Evolutionary conservation across 2,797 vertebrate genomes (phyloP).

Genomic region (Cephalopachus bancanus): DNA sequence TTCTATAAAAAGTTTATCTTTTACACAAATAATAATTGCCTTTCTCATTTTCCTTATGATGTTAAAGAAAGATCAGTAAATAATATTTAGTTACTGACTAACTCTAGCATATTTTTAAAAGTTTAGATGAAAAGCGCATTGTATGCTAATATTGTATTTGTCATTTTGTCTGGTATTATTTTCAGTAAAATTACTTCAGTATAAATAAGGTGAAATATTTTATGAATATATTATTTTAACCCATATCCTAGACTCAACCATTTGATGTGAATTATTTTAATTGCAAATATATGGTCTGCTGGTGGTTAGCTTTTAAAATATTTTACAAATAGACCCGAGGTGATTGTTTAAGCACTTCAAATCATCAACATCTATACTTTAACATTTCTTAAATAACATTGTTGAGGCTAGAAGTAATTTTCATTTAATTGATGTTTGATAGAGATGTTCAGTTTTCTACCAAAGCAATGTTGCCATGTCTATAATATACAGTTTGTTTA

Average conservation of each 20-base stretch:
- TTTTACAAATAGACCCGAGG: neutral
- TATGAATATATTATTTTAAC: neutral
- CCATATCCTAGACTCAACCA: neutral
- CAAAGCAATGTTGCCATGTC: neutral
- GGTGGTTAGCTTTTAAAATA: neutral
- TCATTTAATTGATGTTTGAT: neutral
- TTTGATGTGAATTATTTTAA: neutral
- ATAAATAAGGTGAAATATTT: neutral
- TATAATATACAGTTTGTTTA: neutral
- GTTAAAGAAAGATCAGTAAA: neutral
- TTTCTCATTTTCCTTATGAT: neutral
- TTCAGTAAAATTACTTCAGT: neutral
- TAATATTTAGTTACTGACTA: neutral
- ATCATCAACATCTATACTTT: neutral
- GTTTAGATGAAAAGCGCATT: neutral
- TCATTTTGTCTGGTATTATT: neutral
- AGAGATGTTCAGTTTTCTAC: neutral
- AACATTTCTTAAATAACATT: neutral
- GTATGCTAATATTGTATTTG: neutral
- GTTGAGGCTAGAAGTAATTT: neutral
- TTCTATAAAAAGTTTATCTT: slow-evolving; percentile 4
- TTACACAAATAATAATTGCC: neutral
- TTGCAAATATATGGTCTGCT: neutral
- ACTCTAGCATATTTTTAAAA: neutral
- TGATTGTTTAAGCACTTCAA: neutral